Percentiles rank a stretch among this genome's conserved stretches.
phyloP scores from a whole-genome alignment of 2,797 vertebrate genomes.

The Esox masquinongy region DNA sequence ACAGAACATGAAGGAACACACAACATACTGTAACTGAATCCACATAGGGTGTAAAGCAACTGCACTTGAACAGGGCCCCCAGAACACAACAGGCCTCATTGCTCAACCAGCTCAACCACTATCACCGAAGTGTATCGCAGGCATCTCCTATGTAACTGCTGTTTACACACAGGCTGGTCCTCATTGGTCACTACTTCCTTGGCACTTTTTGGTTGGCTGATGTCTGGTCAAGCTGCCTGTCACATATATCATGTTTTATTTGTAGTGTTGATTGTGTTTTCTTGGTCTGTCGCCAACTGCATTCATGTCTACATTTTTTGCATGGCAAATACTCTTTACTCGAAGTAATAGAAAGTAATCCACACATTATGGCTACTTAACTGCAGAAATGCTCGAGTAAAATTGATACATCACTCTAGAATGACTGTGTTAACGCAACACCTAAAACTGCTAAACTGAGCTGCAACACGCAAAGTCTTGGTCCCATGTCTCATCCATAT shows the following conservation, averaged over 20 bases:
- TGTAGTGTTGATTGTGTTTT: constrained; percentile 54
- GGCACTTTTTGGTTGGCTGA: constrained; percentile 49
- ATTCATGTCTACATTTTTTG: too few relatives aligned
- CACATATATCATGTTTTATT: constrained; percentile 67
- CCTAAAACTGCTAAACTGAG: not conserved
- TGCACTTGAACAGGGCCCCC: constrained; percentile 61
- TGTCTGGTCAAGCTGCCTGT: constrained; percentile 52
- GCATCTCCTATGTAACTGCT: constrained; percentile 59
- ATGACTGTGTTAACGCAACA: not conserved
- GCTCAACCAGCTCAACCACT: constrained; percentile 66
- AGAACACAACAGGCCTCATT: constrained; percentile 63
- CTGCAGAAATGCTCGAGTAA: not conserved
- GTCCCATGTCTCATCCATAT: not conserved
- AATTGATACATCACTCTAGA: too few relatives aligned
- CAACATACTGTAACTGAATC: too few relatives aligned
- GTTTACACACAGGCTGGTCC: constrained; percentile 31
- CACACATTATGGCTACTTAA: not conserved
- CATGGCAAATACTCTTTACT: not conserved
- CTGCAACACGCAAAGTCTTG: too few relatives aligned
- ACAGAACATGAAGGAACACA: too few relatives aligned
- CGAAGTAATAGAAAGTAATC: not conserved
- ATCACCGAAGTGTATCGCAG: constrained; percentile 62
- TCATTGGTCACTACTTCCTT: constrained; percentile 25
- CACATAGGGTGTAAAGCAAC: constrained; percentile 43
- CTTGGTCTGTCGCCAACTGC: constrained; percentile 36